Evolutionary conservation across 2,113 vertebrate species (phyloP).

Genomic region (Emberiza fucata): DNA sequence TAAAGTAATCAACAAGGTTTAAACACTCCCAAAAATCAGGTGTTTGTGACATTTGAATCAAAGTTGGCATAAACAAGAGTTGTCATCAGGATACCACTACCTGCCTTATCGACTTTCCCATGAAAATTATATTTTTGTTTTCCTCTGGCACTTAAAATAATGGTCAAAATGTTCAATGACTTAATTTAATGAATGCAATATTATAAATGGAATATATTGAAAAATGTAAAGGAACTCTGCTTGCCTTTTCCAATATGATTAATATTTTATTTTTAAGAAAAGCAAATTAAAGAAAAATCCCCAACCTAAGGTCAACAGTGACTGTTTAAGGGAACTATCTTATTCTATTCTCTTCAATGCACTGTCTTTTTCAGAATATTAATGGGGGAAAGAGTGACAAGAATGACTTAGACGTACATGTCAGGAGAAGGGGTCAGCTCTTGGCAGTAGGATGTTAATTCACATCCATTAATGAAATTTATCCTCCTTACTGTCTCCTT

Average conservation of each 20-base stretch:
- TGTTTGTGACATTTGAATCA: conserved; percentile 59
- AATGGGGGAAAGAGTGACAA: conserved; percentile 87
- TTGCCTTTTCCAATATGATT: conserved; percentile 85
- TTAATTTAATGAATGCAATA: conserved; percentile 81
- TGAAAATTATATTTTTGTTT: conserved; percentile 78
- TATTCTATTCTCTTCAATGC: conserved; percentile 83
- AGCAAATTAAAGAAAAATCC: conserved; percentile 88
- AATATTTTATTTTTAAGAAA: conserved; percentile 97
- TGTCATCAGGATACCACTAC: conserved; percentile 50
- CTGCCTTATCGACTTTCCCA: conserved; percentile 69
- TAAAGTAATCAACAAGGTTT: conserved; percentile 49
- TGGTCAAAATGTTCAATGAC: conserved; percentile 63
- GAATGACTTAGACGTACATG: conserved; percentile 86
- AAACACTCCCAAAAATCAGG: conserved; percentile 17
- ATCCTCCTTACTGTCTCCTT: conserved; percentile 80
- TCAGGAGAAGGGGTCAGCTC: conserved; percentile 90
- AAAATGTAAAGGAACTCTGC: conserved; percentile 78
- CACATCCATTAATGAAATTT: conserved; percentile 92
- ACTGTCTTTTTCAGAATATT: conserved; percentile 85
- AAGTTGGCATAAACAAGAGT: conserved; percentile 61
- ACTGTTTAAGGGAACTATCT: conserved; percentile 88
- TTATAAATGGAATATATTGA: conserved; percentile 78
- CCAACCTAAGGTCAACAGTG: conserved; percentile 88
- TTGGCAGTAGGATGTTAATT: conserved; percentile 90
- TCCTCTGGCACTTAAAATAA: conserved; percentile 73